A percentile compares a stretch with the other conserved stretches of the same genome.
These are phyloP conservation scores for Acanthiza pusilla DNA, from an alignment of 2,797 vertebrate genomes.

Conservation along the genomic window DNA sequence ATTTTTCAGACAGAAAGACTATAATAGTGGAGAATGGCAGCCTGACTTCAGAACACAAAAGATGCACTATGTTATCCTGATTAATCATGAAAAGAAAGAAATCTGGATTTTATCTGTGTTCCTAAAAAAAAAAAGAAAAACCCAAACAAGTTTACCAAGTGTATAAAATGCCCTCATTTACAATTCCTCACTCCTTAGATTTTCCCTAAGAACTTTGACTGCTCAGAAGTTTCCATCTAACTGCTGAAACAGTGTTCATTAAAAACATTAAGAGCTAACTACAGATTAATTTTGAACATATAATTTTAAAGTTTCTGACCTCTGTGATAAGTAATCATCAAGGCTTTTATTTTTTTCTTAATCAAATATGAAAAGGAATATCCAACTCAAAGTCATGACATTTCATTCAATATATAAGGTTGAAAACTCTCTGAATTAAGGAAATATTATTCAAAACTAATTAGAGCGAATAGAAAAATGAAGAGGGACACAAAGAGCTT, in stretches of 20 bases:
- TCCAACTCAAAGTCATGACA: not conserved
- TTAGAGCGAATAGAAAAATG: not conserved
- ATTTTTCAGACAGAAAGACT: not conserved
- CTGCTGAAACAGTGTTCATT: not conserved
- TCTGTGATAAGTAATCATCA: not conserved
- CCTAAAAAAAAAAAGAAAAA: not conserved
- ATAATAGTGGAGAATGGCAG: not conserved
- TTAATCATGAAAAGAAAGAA: not conserved
- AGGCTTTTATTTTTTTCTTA: not conserved
- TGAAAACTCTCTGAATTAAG: not conserved
- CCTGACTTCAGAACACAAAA: not conserved
- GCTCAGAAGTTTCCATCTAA: not conserved
- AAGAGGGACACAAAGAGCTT: not conserved
- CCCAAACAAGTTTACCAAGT: not conserved
- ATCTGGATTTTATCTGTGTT: not conserved
- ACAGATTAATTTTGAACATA: not conserved
- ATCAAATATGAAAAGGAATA: not conserved
- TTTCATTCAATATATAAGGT: not conserved
- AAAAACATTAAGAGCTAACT: not conserved
- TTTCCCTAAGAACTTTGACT: not conserved
- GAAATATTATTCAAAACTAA: constrained; percentile 21
- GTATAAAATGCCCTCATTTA: not conserved
- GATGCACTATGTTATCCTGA: not conserved
- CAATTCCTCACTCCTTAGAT: not conserved
- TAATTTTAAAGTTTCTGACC: not conserved